Evolutionary conservation across 2,797 vertebrate species (phyloP).

Genomic region (Apogon hyalosoma): DNA sequence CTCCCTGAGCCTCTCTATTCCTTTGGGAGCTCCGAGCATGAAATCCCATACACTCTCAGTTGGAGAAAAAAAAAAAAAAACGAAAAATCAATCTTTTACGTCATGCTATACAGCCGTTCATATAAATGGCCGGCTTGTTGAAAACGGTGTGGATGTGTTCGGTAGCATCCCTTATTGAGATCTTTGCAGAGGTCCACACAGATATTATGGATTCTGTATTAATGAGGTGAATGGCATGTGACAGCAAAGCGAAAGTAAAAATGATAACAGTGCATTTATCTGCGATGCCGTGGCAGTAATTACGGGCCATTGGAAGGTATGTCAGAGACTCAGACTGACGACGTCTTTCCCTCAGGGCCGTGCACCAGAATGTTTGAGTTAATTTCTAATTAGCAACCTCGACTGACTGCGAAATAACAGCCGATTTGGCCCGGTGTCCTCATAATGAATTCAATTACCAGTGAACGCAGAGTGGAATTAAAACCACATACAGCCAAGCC

Average conservation of each 20-base stretch:
- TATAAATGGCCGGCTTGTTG: constrained; percentile 16
- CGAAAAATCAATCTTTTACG: constrained; percentile 52
- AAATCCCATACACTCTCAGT: constrained; percentile 45
- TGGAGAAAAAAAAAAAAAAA: constrained; percentile 37
- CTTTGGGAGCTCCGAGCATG: constrained; percentile 43
- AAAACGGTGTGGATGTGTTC: constrained; percentile 19
- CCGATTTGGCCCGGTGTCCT: constrained; percentile 65
- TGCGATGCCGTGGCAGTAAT: constrained; percentile 50
- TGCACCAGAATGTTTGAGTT: constrained; percentile 55
- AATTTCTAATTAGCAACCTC: constrained; percentile 76
- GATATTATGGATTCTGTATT: neutral
- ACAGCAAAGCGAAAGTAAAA: constrained; percentile 3
- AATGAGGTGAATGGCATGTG: constrained; percentile 7
- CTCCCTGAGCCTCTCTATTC: constrained; percentile 33
- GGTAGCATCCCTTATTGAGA: constrained; percentile 15
- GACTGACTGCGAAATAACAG: constrained; percentile 66
- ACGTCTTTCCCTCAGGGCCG: constrained; percentile 36
- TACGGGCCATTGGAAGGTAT: constrained; percentile 54
- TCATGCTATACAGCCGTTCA: constrained; percentile 26
- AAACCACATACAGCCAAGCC: constrained; percentile 48
- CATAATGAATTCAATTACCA: constrained; percentile 74
- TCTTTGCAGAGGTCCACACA: constrained; percentile 9
- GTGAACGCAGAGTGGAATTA: constrained; percentile 60
- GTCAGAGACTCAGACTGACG: constrained; percentile 49
- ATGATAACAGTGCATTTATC: constrained; percentile 26